Conservation (phyloP, 1,140 invertebrate genomes). For the Belonocnema kinseyi region DNA sequence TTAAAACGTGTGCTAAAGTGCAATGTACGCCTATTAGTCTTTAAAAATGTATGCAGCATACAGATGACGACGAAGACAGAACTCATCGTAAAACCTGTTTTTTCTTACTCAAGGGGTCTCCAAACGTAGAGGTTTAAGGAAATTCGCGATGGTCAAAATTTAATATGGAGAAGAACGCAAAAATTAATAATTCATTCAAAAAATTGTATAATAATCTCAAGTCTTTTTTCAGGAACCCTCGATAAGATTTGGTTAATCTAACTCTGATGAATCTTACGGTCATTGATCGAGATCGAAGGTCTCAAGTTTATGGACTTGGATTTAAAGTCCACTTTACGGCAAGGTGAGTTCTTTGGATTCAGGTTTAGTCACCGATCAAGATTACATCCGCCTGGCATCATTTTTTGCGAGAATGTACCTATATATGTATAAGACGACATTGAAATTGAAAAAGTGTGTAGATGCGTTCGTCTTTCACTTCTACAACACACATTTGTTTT, state of each 20-base stretch:
- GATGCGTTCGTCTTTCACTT: not conserved
- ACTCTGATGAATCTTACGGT: not conserved
- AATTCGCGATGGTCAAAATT: too few species aligned
- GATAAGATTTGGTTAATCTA: constrained; percentile 8
- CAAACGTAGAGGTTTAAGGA: too few species aligned
- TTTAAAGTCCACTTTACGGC: constrained; percentile 22
- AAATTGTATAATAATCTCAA: not conserved
- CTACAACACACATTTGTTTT: not conserved
- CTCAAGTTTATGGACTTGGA: constrained; percentile 17
- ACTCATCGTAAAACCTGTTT: too few species aligned
- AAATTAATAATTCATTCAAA: not conserved
- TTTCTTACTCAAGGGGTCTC: too few species aligned
- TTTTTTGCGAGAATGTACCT: constrained; percentile 5
- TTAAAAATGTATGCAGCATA: too few species aligned
- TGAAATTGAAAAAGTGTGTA: not conserved
- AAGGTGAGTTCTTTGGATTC: constrained; percentile 17
- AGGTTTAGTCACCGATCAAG: constrained; percentile 26
- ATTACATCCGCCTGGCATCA: constrained; percentile 20
- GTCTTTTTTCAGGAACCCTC: not conserved
- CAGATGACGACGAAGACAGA: too few species aligned
- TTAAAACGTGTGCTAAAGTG: too few species aligned
- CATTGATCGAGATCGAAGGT: constrained; percentile 15
- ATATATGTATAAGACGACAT: not conserved
- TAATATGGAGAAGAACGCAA: not conserved
- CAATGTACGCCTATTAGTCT: too few species aligned